A percentile compares a stretch with the other conserved stretches of the same genome.
Conservation (phyloP, 1,140 invertebrate species). For the Dreissena rostriformis region DNA sequence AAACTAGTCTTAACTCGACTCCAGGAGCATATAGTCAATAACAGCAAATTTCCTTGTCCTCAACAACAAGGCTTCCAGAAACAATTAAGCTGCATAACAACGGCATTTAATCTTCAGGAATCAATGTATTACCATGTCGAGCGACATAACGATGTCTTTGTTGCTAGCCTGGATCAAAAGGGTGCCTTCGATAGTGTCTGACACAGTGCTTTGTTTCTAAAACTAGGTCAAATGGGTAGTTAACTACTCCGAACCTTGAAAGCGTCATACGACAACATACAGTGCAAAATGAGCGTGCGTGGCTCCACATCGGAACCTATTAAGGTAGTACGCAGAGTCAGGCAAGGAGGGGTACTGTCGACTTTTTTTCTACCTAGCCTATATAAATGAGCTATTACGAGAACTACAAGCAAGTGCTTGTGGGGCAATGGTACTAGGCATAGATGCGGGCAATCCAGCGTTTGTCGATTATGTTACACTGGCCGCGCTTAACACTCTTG, state of each 20-base stretch:
- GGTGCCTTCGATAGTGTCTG: neutral
- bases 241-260: neutral
- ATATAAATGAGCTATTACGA: neutral
- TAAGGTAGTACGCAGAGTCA: neutral
- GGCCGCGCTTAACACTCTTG: neutral
- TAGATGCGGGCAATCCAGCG: neutral
- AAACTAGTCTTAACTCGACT: neutral
- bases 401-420: neutral
- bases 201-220: neutral
- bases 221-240: neutral
- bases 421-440: neutral
- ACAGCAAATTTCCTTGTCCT: no score
- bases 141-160: neutral
- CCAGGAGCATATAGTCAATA: neutral
- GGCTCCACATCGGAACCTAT: neutral
- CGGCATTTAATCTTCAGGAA: slow-evolving; percentile 1
- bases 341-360: neutral
- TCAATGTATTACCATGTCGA: neutral
- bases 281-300: neutral
- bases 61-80: slow-evolving; percentile 14
- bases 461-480: neutral
- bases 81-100: slow-evolving; percentile 1
- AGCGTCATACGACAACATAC: neutral
- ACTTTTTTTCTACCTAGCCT: neutral
- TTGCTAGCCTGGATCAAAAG: slow-evolving; percentile 1